Conservation (phyloP, 2,113 vertebrate genomes). For the Phoxinus phoxinus region DNA sequence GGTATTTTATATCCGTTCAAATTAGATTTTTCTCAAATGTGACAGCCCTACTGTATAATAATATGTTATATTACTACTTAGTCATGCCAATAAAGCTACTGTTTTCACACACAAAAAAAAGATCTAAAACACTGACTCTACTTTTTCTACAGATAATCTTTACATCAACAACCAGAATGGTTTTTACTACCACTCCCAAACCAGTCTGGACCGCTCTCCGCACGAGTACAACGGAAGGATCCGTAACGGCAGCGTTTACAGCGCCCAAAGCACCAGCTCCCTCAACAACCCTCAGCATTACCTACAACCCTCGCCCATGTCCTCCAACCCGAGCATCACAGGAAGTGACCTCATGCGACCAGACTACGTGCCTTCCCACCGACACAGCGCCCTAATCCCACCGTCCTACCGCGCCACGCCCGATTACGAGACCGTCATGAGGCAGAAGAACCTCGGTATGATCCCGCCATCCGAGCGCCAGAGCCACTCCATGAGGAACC, state of each 20-base stretch:
- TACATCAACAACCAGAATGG: conserved; percentile 94
- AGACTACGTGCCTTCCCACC: conserved; percentile 89
- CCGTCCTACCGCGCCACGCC: conserved; percentile 96
- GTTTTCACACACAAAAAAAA: too few species aligned
- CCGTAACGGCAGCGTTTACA: conserved; percentile 96
- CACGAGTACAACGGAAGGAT: conserved; percentile 88
- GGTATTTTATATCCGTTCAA: too few species aligned
- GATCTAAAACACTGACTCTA: background rate
- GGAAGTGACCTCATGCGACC: conserved; percentile 90
- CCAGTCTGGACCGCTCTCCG: conserved; percentile 89
- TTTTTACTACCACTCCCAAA: conserved; percentile 96
- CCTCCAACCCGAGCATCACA: conserved; percentile 95
- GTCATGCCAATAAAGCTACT: too few species aligned
- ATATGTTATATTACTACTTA: too few species aligned
- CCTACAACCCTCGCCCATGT: conserved; percentile 93
- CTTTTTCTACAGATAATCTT: conserved; percentile 86
- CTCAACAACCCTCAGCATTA: conserved; percentile 93
- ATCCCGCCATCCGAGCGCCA: conserved; percentile 83
- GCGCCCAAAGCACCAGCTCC: conserved; percentile 95
- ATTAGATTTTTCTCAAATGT: too few species aligned
- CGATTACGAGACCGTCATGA: conserved; percentile 96
- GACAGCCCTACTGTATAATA: too few species aligned
- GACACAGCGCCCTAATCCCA: conserved; percentile 92
- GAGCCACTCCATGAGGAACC: conserved; percentile 94
- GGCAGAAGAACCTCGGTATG: conserved; percentile 85